These are phyloP conservation scores for Axinella damicornis DNA, from an alignment of 37 sponge, comb jelly and placozoan species.

Conservation along the genomic window DNA sequence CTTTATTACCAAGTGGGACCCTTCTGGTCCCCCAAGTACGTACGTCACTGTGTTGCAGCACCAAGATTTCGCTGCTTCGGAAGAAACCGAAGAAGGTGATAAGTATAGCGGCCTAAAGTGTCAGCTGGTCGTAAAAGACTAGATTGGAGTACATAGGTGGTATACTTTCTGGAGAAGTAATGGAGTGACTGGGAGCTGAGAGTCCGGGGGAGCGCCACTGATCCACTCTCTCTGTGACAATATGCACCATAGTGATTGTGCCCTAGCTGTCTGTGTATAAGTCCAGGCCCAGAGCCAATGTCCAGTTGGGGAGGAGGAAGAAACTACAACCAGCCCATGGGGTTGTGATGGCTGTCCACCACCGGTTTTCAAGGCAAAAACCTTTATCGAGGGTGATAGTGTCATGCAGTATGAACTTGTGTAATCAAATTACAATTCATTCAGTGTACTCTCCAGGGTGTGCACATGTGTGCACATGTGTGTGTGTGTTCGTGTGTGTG, in stretches of 20 bases:
- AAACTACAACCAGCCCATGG: constrained; percentile 14
- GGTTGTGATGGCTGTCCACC: constrained; percentile 13
- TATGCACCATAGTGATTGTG: constrained; percentile 5
- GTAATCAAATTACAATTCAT: background rate
- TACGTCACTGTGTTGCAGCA: too few relatives aligned
- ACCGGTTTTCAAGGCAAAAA: background rate
- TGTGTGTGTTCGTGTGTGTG: too few relatives aligned
- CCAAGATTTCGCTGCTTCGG: too few relatives aligned
- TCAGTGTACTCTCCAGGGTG: constrained; percentile 8
- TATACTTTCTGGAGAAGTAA: too few relatives aligned
- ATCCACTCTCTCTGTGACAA: background rate
- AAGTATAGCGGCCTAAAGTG: too few relatives aligned
- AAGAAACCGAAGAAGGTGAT: too few relatives aligned
- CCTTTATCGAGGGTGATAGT: background rate
- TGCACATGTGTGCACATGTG: background rate
- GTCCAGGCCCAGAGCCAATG: background rate
- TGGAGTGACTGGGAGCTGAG: too few relatives aligned
- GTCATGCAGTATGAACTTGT: background rate
- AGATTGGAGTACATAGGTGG: too few relatives aligned
- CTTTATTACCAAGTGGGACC: too few relatives aligned
- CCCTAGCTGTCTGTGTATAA: constrained; percentile 25
- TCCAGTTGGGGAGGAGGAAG: constrained; percentile 10
- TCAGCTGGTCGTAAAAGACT: too few relatives aligned
- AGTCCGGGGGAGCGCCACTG: too few relatives aligned
- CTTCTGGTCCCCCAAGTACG: too few relatives aligned